Base-by-base conservation (phyloP, 2,888 invertebrate species). In the Patella ulyssiponensis region DNA sequence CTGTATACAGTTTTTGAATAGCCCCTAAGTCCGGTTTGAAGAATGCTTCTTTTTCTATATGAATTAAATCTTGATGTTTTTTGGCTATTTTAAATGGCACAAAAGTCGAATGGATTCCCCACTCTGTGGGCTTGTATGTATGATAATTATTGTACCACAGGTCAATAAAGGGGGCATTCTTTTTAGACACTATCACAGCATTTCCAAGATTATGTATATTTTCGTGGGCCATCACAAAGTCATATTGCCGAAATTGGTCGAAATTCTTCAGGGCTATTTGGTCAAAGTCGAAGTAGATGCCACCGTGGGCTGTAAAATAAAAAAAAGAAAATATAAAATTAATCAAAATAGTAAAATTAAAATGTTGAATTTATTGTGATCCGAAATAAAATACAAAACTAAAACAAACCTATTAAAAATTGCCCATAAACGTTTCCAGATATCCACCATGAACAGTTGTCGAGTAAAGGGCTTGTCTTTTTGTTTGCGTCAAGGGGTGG, bases 261-360 rank as follows among this genome's bases (percentile, higher is more conserved):
- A 90, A 73, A 3, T 82, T 79, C 58, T 83, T 83, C 71, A 89
- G 75, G 9, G 87, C 80, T 7, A 90, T 75, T 75, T 90, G 87
- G 73, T 90, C 90, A 23, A 86, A 84, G 74, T 90, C 90, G 17
- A 90, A 74, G 73, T 90, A 90, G 70, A 90, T 88, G 0, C 90
- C 90, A 12, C 90, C 90, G 74, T 88, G 86, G 44, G 84, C 87
- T 88, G 85, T 23, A 84, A 83, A 54, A 9, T 69, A 52, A 73
- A 80, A 52, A 23, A 7, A 23, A 64, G 3, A 23, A 20, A 20
- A 56, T 9, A 44, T 44, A 44, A 44, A 44, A 9, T 44, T 44
- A 33, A 44, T 44, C 9, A 44, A 44, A 44, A 44, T 44, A 7
- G 0, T 9, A 44, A 7, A 9, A 44, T 44, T 1, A 44, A 44